Base-by-base conservation (phyloP, 2,113 vertebrate species). In the Phyllostomus discolor region DNA sequence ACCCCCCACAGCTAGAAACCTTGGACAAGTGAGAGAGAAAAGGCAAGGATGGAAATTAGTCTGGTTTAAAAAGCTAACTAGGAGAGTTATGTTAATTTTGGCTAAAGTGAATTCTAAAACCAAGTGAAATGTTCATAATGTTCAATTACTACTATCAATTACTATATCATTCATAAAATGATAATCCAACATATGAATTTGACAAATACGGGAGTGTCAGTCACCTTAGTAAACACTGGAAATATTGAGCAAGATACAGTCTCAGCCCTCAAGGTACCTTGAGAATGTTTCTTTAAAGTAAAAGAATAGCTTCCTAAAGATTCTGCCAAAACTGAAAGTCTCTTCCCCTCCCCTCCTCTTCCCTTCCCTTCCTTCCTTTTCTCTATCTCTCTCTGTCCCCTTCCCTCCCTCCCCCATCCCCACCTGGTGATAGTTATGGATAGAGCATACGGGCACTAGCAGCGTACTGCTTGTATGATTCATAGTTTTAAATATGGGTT, bases 91-190 rank as follows among this genome's bases (percentile, higher is more conserved):
- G 31, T 41, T 89, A 22, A 38, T 88, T 97, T 96, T 38, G 59
- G 4, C 35, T 88, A 22, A 93, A 57, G 48, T 91, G 85, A 88
- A 95, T 73, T 87, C 41, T 19, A 87, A 83, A 95, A 95, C 28
- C 52, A 67, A 94, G 35, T 69, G 24, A 88, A 93, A 66, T n/a
- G 10, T 57, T 76, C 48, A 24, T 59, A 59, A 24, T 59, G 22
- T 59, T 59, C 33, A 76, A 52, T 73, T 73, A 92, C 64, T 78
- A n/a, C n/a, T n/a, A n/a, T 59, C 33, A 76, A 52, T 73, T 73
- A 92, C 64, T 78, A n/a, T n/a, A 88, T 92, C 92, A 35, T 84
- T 90, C 41, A 75, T 70, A 81, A 88, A 82, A 91, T 70, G 28
- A 48, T 84, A 67, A 59, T 73, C 46, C 26, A 88, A 41, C 20